Base-by-base conservation (phyloP, 1,140 invertebrate genomes). In the Aphaenogaster ashmeadi region DNA sequence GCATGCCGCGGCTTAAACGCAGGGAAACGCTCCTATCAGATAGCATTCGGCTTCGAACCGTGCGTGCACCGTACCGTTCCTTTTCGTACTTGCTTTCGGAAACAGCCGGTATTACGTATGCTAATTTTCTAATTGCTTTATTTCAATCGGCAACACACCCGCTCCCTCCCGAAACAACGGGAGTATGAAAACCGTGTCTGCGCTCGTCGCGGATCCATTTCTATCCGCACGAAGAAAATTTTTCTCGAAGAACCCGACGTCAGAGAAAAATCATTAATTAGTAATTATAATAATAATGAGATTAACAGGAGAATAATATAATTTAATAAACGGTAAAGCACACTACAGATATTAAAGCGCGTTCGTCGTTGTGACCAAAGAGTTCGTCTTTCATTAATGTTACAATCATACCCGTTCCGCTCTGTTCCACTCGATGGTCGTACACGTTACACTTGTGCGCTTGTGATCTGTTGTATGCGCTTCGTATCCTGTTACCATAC, bases 41-140 rank as follows among this genome's bases (percentile, higher is more conserved):
- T 94, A 93, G 90, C 88, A 87, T 87, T 89, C 74, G 88, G 71
- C 71, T 89, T 84, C 75, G 90, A 87, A 93, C 87, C 66, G 93
- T 93, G 93, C 92, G 93, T 93, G 92, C 91, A 74, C 58, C 87
- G 77, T 52, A 15, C 80, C 54, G 52, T 60, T 78, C 66, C 88
- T 85, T 44, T 88, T 87, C 88, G 75, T 91, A 92, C 90, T 27
- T 87, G 92, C 93, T 93, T 94, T 94, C 93, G 93, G 93, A 94
- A 93, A 93, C 93, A 84, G 74, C 86, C 87, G 87, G 84, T 85
- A 94, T 93, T 94, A 94, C 91, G 89, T 91, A 94, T 93, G 93
- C 85, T 93, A 94, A 94, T 94, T 91, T 90, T 88, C 90, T 94
- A 94, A 94, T 94, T 94, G 93, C 94, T 94, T 94, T 92, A 94